phyloP scores from a whole-genome alignment of 2,113 vertebrate genomes.

The Thamnophis sirtalis region DNA sequence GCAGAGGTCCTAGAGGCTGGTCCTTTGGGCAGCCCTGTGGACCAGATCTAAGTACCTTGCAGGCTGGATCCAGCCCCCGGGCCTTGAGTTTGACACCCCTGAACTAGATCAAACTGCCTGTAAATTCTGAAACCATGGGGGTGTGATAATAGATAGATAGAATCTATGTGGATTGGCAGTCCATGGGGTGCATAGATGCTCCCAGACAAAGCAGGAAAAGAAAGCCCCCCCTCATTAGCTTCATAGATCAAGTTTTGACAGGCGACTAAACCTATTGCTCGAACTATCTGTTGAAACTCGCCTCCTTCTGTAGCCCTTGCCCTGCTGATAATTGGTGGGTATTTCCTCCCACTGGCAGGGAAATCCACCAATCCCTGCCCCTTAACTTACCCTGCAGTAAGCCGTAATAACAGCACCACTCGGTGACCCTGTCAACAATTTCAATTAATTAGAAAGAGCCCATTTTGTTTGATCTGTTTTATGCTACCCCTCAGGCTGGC shows the following conservation, averaged over 20 bases:
- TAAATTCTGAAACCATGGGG: neutral
- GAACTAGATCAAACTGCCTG: neutral
- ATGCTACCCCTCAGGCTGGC: neutral
- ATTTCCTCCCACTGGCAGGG: neutral
- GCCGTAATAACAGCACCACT: neutral
- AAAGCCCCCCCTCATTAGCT: neutral
- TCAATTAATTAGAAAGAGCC: neutral
- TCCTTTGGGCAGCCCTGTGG: too few species aligned
- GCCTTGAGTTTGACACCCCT: too few species aligned
- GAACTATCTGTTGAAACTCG: neutral
- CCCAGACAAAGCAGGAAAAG: neutral
- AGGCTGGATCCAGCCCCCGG: too few species aligned
- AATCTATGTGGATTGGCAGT: neutral
- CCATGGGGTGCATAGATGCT: neutral
- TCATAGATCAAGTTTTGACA: neutral
- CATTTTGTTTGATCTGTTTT: neutral
- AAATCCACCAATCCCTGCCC: neutral
- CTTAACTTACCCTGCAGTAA: neutral
- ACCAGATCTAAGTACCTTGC: too few species aligned
- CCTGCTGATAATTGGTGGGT: neutral
- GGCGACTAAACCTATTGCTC: neutral
- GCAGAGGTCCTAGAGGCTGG: too few species aligned
- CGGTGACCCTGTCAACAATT: neutral
- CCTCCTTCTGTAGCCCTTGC: neutral
- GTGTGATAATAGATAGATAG: neutral